Conservation (phyloP, 2,113 vertebrate genomes). For the Atractosteus spatula region DNA sequence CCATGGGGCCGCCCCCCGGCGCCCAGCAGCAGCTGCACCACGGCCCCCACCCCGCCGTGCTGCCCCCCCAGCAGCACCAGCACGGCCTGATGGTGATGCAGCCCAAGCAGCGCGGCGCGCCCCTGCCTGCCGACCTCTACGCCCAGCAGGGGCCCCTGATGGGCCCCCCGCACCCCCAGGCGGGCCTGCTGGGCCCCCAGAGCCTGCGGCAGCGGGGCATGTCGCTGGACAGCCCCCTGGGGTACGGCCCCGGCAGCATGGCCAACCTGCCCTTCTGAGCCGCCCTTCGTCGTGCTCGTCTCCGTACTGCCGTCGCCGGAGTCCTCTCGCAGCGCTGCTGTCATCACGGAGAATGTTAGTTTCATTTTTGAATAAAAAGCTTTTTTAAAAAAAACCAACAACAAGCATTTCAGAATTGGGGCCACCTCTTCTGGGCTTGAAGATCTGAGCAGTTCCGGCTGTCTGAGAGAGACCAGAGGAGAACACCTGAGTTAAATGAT, state of each 20-base stretch:
- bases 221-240: conserved; percentile 88
- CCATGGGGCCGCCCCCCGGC: conserved; percentile 65
- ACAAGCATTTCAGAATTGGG: conserved; percentile 4
- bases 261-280: conserved; percentile 87
- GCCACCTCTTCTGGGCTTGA: conserved; percentile 16
- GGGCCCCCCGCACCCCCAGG: conserved; percentile 80
- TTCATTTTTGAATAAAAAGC: no score
- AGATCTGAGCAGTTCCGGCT: conserved; percentile 22
- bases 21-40: conserved; percentile 40
- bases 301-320: no score
- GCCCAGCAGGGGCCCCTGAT: conserved; percentile 83
- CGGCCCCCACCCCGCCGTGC: conserved; percentile 37
- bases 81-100: conserved; percentile 97
- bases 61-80: conserved; percentile 69
- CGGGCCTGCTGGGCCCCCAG: conserved; percentile 89
- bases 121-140: conserved; percentile 83
- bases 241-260: conserved; percentile 85
- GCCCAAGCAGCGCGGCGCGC: conserved; percentile 85
- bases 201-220: conserved; percentile 88
- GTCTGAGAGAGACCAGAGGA: no score
- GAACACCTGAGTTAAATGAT: conserved; percentile 13
- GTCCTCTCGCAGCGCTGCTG: no score
- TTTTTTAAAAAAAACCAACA: conserved; percentile 1
- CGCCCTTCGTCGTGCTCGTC: conserved; percentile 9
- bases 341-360: no score